Conservation (phyloP, 2,113 vertebrate genomes). For the Numida meleagris region DNA sequence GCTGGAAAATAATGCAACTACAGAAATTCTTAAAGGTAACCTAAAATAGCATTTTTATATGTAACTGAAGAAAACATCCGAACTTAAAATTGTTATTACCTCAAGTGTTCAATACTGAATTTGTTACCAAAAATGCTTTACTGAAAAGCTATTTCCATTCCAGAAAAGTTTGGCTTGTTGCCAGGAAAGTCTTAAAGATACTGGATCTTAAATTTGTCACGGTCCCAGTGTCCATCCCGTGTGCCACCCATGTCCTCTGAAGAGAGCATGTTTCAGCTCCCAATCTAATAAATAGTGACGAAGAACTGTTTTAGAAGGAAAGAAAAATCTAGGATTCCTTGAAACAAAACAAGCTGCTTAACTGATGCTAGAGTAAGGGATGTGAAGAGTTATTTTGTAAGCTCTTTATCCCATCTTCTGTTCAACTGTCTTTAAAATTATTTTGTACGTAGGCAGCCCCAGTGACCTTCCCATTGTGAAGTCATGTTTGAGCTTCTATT, state of each 20-base stretch:
- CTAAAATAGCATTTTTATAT: neutral
- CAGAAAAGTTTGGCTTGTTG: neutral
- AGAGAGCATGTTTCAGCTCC: neutral
- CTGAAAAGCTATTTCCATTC: neutral
- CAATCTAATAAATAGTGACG: neutral
- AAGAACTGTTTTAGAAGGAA: neutral
- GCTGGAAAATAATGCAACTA: neutral
- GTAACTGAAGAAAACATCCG: neutral
- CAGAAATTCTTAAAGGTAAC: neutral
- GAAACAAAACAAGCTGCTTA: neutral
- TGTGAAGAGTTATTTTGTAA: neutral
- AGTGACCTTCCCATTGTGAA: neutral
- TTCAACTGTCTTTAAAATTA: neutral
- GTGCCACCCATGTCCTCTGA: neutral
- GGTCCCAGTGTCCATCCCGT: neutral
- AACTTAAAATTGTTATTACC: neutral
- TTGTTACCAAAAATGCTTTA: slow-evolving; percentile 1
- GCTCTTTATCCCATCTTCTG: neutral
- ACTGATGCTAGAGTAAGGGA: neutral
- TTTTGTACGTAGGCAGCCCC: neutral
- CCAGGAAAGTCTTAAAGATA: neutral
- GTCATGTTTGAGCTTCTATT: neutral
- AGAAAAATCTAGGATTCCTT: neutral
- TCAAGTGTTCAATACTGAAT: neutral
- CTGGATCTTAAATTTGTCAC: neutral